These are phyloP conservation scores for Rhinopomastus cyanomelas DNA, from an alignment of 2,113 vertebrate species.

Conservation along the genomic window DNA sequence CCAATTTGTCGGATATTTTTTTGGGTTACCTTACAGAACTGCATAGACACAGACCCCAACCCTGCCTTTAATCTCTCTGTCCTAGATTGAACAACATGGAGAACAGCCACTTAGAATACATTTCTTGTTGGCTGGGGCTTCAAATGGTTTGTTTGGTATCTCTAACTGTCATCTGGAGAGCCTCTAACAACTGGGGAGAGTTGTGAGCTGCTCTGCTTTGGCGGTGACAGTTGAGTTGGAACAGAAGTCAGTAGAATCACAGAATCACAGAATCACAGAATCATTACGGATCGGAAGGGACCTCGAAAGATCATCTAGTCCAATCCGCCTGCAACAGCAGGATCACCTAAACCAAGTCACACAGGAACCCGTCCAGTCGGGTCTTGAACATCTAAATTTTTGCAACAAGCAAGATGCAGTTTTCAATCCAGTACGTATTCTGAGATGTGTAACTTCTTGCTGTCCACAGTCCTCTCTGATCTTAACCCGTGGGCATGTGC, in stretches of 20 bases:
- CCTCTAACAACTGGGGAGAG: neutral
- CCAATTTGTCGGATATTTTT: slow-evolving; percentile 73
- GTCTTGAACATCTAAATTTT: too few relatives aligned
- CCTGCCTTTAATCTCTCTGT: slow-evolving; percentile 64
- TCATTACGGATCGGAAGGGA: too few relatives aligned
- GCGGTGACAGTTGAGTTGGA: slow-evolving; percentile 19
- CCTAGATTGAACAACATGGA: slow-evolving; percentile 54
- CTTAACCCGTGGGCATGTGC: neutral
- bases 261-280: too few relatives aligned
- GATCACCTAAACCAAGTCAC: too few relatives aligned
- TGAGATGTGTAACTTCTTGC: neutral
- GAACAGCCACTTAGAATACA: slow-evolving; percentile 53
- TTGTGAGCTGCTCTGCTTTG: neutral
- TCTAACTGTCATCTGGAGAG: slow-evolving; percentile 30
- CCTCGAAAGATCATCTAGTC: too few relatives aligned
- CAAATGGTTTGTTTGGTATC: slow-evolving; percentile 37
- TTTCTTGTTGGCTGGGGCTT: slow-evolving; percentile 52
- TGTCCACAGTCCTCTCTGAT: neutral
- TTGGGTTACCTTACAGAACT: slow-evolving; percentile 54
- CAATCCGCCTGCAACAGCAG: too few relatives aligned
- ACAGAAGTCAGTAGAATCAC: slow-evolving; percentile 45
- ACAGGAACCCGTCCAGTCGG: too few relatives aligned
- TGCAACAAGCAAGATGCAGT: neutral
- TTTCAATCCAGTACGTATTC: neutral
- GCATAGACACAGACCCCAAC: slow-evolving; percentile 46